Evolutionary conservation across 2,797 vertebrate species (phyloP), one percentile per base, ranked within the genome.

Genomic region (Odontamblyopus lacepedii): DNA sequence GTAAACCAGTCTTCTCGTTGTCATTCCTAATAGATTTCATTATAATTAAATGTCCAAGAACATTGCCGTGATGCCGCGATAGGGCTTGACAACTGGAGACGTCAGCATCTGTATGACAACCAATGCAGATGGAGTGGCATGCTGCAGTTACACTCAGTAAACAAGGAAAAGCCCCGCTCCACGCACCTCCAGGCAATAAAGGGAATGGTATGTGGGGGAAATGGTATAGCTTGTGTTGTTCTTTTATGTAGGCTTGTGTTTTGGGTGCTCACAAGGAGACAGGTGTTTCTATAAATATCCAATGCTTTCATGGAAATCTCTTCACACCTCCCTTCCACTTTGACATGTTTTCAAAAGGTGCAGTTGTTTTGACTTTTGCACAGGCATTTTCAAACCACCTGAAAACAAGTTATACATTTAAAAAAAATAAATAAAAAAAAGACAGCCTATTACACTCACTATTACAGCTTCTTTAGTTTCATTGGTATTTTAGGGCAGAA

Each of bases 241-340:
- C 6, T 56, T 72, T 6, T 35, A 7, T 71, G 23, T 55, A 30
- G 44, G 62, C 65, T 68, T 55, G 27, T 57, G 60, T 70, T 59
- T 70, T 26, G 18, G 32, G 57, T 41, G 38, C 53, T 75, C 3
- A 70, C 48, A 38, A 27, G 27, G 65, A 51, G 67, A 55, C 69
- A 66, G 51, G 13, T 66, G 67, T 70, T 63, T 79, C 82, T 85
- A 86, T 83, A 86, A 85, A 88, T 89, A 89, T 38, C 75, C 61
- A 4, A 68, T 19, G 56, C 5, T 38, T 35, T 29, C 15, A 23
- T 62, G 72, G 65, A 85, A 67, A 79, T 89, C 81, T 85, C 73
- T 73, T 71, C 67, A 29, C 70, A 44, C 55, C 56, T 59, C 16
- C 7, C 35, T 69, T 67, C 77, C 66, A 56, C 51, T 56, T 69